Percentiles rank a stretch among this genome's conserved stretches.
Evolutionary conservation across 2,113 vertebrate genomes (phyloP).

Genomic region (Peromyscus polionotus): DNA sequence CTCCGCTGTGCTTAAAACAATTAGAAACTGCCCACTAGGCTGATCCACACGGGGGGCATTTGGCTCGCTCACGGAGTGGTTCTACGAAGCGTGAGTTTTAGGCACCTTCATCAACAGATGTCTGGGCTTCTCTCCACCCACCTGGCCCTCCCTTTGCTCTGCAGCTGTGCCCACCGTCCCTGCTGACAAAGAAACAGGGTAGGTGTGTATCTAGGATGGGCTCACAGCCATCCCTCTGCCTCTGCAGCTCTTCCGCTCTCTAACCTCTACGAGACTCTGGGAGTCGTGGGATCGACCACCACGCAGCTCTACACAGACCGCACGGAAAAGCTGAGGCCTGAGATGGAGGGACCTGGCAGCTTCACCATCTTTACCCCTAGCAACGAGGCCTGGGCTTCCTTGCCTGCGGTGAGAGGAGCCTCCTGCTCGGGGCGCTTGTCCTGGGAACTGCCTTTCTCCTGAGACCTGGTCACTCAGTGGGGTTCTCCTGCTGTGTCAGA

Average conservation of each 20-base stretch:
- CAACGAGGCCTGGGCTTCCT: conserved; percentile 95
- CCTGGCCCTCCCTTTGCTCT: background rate
- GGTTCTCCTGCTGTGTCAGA: background rate
- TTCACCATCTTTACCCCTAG: conserved; percentile 99
- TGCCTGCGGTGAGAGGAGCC: conserved; percentile 91
- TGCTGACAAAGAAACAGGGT: background rate
- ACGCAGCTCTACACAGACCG: conserved; percentile 97
- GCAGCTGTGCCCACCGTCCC: fast-evolving
- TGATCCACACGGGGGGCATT: background rate
- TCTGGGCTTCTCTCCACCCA: background rate
- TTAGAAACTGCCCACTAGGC: background rate
- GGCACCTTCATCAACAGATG: fast-evolving
- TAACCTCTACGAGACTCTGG: conserved; percentile 97
- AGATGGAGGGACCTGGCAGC: conserved; percentile 96
- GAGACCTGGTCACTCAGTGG: background rate
- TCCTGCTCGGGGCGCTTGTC: background rate
- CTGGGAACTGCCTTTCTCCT: background rate
- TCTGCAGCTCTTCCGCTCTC: conserved; percentile 93
- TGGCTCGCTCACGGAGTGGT: background rate
- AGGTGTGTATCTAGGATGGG: no score
- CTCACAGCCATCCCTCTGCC: background rate
- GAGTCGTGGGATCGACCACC: conserved; percentile 93
- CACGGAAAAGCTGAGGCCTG: conserved; percentile 91
- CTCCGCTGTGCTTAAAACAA: background rate
- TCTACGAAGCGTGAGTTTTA: background rate